A percentile compares a stretch with the other conserved stretches of the same genome.
Conservation (phyloP, 2,113 vertebrate genomes). For the Panthera tigris region DNA sequence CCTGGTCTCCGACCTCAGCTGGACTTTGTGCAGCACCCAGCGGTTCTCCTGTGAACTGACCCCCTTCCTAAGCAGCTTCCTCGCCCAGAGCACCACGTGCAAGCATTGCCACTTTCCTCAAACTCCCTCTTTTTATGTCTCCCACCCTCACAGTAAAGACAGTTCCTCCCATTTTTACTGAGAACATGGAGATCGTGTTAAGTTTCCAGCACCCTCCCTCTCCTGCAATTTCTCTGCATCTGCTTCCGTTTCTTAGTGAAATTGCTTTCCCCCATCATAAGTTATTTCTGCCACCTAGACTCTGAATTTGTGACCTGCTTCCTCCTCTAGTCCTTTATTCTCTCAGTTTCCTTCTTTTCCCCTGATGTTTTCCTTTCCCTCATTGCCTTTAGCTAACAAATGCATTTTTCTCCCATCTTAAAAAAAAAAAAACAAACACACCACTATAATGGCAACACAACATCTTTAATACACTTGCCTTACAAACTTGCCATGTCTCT, state of each 20-base stretch:
- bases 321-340: neutral
- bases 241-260: slow-evolving; percentile 7
- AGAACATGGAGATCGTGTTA: neutral
- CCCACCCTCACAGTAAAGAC: neutral
- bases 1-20: neutral
- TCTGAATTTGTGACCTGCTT: neutral
- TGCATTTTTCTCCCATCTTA: neutral
- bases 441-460: neutral
- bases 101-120: neutral
- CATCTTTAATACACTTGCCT: neutral
- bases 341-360: neutral
- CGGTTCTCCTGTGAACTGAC: neutral
- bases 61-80: neutral
- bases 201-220: neutral
- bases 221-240: neutral
- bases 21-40: neutral
- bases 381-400: neutral
- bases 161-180: neutral
- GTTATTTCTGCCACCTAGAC: neutral
- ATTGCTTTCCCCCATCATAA: neutral
- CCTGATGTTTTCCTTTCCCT: neutral
- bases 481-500: neutral
- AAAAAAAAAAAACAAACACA: neutral
- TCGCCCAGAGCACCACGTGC: neutral
- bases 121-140: neutral